Evolutionary conservation across 2,797 vertebrate species (phyloP), one percentile per base, ranked within the genome.

Genomic region (Molossus alvarezi): DNA sequence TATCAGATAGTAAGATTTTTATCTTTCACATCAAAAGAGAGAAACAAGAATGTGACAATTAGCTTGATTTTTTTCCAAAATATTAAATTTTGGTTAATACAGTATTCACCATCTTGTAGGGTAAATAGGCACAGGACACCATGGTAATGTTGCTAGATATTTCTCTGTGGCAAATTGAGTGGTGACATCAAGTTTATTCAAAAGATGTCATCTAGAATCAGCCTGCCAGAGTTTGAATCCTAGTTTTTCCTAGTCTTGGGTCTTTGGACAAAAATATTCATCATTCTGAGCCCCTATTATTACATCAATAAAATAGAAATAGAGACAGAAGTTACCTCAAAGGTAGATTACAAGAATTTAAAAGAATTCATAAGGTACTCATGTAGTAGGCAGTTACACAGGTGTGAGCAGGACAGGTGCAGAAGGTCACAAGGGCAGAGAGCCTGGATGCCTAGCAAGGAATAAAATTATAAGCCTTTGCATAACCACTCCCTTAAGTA

Each of bases 1-100:
- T 48, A 41, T 48, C 69, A 27, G 6, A 75, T 11, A 84, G 4
- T 45, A 60, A 83, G 29, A 41, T 53, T 79, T 76, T 79, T 92
- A n/a, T 67, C n/a, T 33, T 58, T 65, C 10, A 94, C 92, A 90
- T 90, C 29, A 82, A 64, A n/a, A 13, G 33, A 33, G 53, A 81
- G n/a, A 58, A 69, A 6, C 11, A 76, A 83, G 10, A 87, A 83
- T 27, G 48, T 64, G 41, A 80, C 10, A 8, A 11, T 5, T 60
- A 23, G n/a, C 0, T 41, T 89, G n/a, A 55, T 41, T 87, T 6
- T 83, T 67, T 83, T 94, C 41, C 15, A 57, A 92, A 86, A 80
- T 11, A 88, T 76, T 65, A 55, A 86, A 37, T 57, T 10, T 18
- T 73, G 23, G n/a, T 79, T 88, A 82, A 1, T 77, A 23, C 18